A percentile compares a stretch with the other conserved stretches of the same genome.
Conservation (phyloP, 2,797 vertebrate genomes). For the Florisuga fusca region DNA sequence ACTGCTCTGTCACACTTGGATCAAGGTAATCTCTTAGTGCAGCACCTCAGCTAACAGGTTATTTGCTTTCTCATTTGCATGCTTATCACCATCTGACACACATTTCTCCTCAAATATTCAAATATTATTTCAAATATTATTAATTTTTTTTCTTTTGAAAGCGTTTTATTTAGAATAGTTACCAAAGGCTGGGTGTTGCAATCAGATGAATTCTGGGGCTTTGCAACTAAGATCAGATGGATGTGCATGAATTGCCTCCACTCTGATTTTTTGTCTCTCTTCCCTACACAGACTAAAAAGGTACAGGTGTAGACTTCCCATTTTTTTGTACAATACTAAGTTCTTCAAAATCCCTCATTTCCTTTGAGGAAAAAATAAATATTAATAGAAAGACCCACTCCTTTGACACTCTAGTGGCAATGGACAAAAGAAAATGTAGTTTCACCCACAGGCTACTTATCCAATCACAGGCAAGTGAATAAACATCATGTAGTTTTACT, state of each 20-base stretch:
- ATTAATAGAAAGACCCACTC: background rate
- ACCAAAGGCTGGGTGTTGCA: fast-evolving
- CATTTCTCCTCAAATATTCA: background rate
- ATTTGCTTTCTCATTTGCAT: background rate
- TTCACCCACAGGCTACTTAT: background rate
- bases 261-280: background rate
- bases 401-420: background rate
- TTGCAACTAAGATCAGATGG: background rate
- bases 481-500: background rate
- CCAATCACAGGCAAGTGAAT: background rate
- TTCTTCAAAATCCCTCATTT: background rate
- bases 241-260: background rate
- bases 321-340: background rate
- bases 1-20: background rate
- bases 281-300: background rate
- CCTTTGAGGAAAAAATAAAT: background rate
- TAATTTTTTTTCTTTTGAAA: background rate
- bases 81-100: background rate
- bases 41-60: background rate
- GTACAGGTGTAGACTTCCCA: background rate
- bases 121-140: background rate
- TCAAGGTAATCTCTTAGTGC: background rate
- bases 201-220: background rate
- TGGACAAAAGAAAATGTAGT: background rate
- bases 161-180: background rate